Conservation (phyloP, 1,140 invertebrate genomes). For the Procambarus clarkii region DNA sequence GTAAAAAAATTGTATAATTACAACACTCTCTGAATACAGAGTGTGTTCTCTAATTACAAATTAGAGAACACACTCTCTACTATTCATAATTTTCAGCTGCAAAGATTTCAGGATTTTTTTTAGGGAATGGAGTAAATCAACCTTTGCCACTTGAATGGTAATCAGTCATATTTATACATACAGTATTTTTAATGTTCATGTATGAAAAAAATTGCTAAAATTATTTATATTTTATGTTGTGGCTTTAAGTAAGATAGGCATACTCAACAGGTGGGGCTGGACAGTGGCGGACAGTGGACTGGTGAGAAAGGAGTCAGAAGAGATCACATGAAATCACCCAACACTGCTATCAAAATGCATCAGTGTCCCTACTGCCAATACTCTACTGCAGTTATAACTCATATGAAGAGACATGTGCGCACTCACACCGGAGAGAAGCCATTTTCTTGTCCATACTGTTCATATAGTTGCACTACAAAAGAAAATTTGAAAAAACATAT, state of each 20-base stretch:
- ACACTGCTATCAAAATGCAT: constrained; percentile 45
- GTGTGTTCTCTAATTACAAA: too few species aligned
- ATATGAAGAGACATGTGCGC: constrained; percentile 51
- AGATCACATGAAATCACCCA: constrained; percentile 32
- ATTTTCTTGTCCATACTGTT: constrained; percentile 46
- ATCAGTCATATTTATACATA: too few species aligned
- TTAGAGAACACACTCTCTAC: too few species aligned
- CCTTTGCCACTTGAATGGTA: too few species aligned
- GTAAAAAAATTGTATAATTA: too few species aligned
- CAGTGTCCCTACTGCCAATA: constrained; percentile 56
- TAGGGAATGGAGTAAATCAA: too few species aligned
- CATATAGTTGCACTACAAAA: constrained; percentile 48
- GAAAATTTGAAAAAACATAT: constrained; percentile 56
- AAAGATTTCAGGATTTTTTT: too few species aligned
- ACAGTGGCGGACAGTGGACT: constrained; percentile 46
- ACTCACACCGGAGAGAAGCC: constrained; percentile 65
- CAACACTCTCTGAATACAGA: too few species aligned
- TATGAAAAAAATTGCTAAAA: neutral
- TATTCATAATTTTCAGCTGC: too few species aligned
- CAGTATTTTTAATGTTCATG: neutral
- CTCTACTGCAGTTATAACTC: constrained; percentile 32
- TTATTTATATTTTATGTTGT: neutral
- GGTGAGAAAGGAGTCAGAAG: constrained; percentile 18
- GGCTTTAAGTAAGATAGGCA: constrained; percentile 56
- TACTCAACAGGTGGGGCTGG: constrained; percentile 59